A percentile compares a stretch with the other conserved stretches of the same genome.
phyloP scores from a whole-genome alignment of 37 sponge, comb jelly and placozoan genomes.

The Cladorhizidae sp. region DNA sequence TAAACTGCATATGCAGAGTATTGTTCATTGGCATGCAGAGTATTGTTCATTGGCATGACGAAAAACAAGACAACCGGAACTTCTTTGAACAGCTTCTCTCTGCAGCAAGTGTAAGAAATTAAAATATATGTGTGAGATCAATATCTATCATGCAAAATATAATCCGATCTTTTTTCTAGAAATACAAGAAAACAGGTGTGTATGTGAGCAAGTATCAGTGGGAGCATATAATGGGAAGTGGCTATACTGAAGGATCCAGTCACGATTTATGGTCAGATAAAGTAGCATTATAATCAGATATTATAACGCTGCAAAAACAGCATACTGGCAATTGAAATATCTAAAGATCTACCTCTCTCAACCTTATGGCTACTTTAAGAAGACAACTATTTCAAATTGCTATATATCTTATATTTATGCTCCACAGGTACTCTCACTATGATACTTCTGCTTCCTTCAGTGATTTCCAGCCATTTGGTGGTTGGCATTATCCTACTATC shows the following conservation, averaged over 20 bases:
- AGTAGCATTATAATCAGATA: no score
- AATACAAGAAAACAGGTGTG: constrained; percentile 74
- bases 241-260: constrained; percentile 63
- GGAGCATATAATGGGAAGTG: constrained; percentile 74
- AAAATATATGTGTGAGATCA: no score
- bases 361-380: no score
- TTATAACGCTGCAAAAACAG: no score
- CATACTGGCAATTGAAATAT: no score
- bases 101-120: constrained; percentile 66
- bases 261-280: constrained; percentile 80
- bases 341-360: no score
- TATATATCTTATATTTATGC: background rate
- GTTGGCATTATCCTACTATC: constrained; percentile 73
- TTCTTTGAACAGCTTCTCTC: constrained; percentile 76
- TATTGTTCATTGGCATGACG: constrained; percentile 67
- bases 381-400: no score
- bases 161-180: constrained; percentile 25
- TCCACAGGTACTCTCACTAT: constrained; percentile 81
- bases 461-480: constrained; percentile 82
- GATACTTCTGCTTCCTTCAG: constrained; percentile 76
- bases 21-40: no score
- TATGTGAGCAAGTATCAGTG: constrained; percentile 87
- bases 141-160: no score
- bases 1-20: no score
- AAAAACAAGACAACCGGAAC: constrained; percentile 52